Percentiles rank a stretch among this genome's conserved stretches.
Conservation (phyloP, 1,140 invertebrate genomes). For the Nephotettix cincticeps region DNA sequence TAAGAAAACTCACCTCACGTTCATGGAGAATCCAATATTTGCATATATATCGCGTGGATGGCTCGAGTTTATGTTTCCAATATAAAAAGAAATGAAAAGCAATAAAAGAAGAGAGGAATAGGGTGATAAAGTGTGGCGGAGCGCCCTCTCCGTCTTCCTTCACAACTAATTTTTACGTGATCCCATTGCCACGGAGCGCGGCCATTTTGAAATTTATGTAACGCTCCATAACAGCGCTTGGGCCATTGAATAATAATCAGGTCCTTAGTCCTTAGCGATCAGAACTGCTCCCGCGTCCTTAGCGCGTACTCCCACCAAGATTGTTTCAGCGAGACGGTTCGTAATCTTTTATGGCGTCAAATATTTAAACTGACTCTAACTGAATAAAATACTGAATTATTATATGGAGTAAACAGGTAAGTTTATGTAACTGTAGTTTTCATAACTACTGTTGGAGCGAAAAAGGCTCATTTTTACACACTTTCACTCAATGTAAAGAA, state of each 20-base stretch:
- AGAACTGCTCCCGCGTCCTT: too few species aligned
- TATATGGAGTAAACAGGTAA: too few species aligned
- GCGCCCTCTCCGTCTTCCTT: background rate
- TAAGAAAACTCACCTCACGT: slow-evolving; percentile 6
- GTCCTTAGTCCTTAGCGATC: too few species aligned
- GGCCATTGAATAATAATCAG: slow-evolving; percentile 30
- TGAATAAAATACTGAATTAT: too few species aligned
- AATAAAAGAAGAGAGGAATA: slow-evolving; percentile 27
- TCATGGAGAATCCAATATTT: slow-evolving; percentile 27
- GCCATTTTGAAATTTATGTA: slow-evolving; percentile 31
- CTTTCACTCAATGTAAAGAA: too few species aligned
- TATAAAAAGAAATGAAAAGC: slow-evolving; percentile 36
- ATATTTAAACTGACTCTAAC: too few species aligned
- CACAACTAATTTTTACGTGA: slow-evolving; percentile 25
- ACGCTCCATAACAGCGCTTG: slow-evolving; percentile 28
- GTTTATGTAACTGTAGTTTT: too few species aligned
- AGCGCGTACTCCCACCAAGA: too few species aligned
- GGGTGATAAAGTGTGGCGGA: background rate
- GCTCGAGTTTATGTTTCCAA: slow-evolving; percentile 26
- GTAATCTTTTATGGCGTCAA: too few species aligned
- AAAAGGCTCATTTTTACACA: too few species aligned
- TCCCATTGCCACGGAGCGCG: background rate
- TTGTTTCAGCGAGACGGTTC: too few species aligned
- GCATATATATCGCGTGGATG: slow-evolving; percentile 29
- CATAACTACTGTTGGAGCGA: too few species aligned